These are phyloP conservation scores for Germaria angustata DNA, from an alignment of 2,888 invertebrate species.

Conservation along the genomic window DNA sequence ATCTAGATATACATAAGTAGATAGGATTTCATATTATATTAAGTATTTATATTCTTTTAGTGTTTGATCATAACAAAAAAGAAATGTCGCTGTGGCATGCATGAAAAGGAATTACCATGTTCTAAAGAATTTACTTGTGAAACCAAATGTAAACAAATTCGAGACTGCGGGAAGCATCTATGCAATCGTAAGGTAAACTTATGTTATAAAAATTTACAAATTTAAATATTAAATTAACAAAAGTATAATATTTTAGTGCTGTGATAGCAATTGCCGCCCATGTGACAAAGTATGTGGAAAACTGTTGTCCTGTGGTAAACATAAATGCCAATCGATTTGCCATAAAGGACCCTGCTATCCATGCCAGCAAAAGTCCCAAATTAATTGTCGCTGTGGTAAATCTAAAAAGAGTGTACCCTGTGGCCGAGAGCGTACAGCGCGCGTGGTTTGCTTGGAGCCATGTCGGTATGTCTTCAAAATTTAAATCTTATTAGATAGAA, in stretches of 20 bases:
- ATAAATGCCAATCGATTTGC: conserved; percentile 89
- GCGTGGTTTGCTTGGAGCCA: conserved; percentile 86
- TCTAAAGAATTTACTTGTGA: conserved; percentile 93
- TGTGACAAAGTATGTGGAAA: conserved; percentile 93
- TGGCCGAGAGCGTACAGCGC: conserved; percentile 88
- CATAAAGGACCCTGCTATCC: conserved; percentile 91
- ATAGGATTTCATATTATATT: no score
- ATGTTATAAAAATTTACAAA: neutral
- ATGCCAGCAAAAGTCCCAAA: conserved; percentile 81
- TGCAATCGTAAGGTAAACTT: conserved; percentile 89
- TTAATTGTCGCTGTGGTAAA: conserved; percentile 89
- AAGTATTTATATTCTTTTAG: conserved; percentile 54
- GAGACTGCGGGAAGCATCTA: conserved; percentile 91
- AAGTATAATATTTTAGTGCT: conserved; percentile 83
- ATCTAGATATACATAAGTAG: no score
- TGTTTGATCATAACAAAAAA: conserved; percentile 87
- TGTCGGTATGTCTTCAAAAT: conserved; percentile 83
- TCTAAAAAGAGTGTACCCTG: conserved; percentile 91
- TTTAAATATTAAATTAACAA: neutral
- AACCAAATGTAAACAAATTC: conserved; percentile 90
- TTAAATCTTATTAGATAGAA: conserved; percentile 59
- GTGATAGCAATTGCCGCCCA: conserved; percentile 89
- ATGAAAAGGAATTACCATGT: conserved; percentile 91
- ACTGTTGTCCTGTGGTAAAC: conserved; percentile 90
- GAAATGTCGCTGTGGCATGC: conserved; percentile 89